Conservation (phyloP, 2,888 invertebrate species). For the Eupithecia dodoneata region DNA sequence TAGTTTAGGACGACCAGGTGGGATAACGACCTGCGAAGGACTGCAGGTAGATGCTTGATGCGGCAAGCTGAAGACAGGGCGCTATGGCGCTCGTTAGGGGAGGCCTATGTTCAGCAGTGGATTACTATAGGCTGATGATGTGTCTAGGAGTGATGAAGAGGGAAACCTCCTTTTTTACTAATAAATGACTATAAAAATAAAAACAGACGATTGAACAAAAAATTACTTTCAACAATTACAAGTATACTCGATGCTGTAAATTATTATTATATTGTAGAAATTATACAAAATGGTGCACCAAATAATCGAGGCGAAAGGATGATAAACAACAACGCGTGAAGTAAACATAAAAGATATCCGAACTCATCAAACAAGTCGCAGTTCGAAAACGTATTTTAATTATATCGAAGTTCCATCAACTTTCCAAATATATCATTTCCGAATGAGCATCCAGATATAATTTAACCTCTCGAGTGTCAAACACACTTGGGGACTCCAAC, state of each 20-base stretch:
- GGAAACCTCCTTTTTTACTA: too few relatives aligned
- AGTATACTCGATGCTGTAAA: background rate
- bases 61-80: too few relatives aligned
- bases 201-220: background rate
- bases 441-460: constrained; percentile 33
- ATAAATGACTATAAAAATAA: background rate
- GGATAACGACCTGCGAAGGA: too few relatives aligned
- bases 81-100: too few relatives aligned
- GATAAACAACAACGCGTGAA: background rate
- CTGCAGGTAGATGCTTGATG: too few relatives aligned
- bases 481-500: constrained; percentile 45
- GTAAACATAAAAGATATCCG: constrained; percentile 15
- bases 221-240: background rate
- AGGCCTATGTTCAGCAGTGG: too few relatives aligned
- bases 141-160: too few relatives aligned
- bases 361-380: constrained; percentile 25
- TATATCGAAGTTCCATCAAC: constrained; percentile 35
- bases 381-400: constrained; percentile 31
- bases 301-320: background rate
- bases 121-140: too few relatives aligned
- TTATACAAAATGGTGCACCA: background rate
- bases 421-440: constrained; percentile 43
- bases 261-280: background rate
- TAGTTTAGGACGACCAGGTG: too few relatives aligned
- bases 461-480: constrained; percentile 40